Evolutionary conservation across 2,113 vertebrate genomes (phyloP).

Genomic region (Scopus umbretta): DNA sequence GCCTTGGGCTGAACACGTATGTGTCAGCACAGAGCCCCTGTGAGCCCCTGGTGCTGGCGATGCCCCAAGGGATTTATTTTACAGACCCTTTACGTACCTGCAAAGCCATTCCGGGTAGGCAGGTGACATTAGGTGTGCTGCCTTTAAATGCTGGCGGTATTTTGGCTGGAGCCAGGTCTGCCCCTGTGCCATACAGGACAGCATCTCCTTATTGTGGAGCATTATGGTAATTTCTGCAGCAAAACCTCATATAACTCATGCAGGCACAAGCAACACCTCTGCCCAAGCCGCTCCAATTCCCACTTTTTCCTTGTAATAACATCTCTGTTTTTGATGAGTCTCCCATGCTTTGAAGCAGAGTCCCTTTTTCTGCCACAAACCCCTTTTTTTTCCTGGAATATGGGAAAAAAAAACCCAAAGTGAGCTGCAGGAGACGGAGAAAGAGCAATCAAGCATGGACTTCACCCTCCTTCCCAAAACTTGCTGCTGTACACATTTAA

Average conservation of each 20-base stretch:
- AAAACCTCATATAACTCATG: not conserved
- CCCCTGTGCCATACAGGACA: not conserved
- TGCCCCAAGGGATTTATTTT: not conserved
- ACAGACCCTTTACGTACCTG: no score
- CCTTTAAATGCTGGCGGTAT: no score
- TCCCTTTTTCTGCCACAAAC: not conserved
- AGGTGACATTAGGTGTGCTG: rapidly evolving
- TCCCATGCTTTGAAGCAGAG: not conserved
- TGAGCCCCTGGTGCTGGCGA: not conserved
- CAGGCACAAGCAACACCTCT: not conserved
- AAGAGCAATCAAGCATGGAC: rapidly evolving
- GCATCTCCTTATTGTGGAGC: not conserved
- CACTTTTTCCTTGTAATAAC: not conserved
- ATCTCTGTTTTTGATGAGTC: not conserved
- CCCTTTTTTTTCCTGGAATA: not conserved
- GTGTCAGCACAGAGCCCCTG: not conserved
- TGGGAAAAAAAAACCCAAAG: not conserved
- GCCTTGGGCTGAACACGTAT: rapidly evolving
- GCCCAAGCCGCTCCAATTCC: not conserved
- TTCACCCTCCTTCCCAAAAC: not conserved
- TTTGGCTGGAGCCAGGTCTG: not conserved
- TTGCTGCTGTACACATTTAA: not conserved
- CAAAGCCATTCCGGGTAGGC: not conserved
- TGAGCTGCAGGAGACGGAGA: not conserved
- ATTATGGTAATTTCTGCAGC: slow-evolving; percentile 59